phyloP scores from a whole-genome alignment of 2,797 vertebrate genomes.

The Syngnathus rostellatus region DNA sequence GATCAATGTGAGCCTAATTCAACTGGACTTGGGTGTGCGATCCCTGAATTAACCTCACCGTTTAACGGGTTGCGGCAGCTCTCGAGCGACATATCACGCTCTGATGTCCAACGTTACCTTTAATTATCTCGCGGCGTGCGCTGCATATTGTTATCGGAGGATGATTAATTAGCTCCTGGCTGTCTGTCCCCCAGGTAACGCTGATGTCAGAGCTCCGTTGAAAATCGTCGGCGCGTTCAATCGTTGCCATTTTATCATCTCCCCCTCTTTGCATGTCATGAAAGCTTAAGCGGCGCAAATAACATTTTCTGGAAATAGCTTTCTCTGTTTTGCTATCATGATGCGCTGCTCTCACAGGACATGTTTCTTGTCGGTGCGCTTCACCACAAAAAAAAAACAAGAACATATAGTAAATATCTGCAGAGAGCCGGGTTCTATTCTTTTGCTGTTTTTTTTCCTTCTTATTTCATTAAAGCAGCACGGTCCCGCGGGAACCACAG shows the following conservation, averaged over 20 bases:
- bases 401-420: slow-evolving; percentile 31
- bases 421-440: slow-evolving; percentile 31
- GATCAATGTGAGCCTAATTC: neutral
- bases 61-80: slow-evolving; percentile 7
- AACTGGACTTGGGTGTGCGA: neutral
- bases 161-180: slow-evolving; percentile 43
- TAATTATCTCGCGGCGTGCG: slow-evolving; percentile 23
- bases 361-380: slow-evolving; percentile 39
- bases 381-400: slow-evolving; percentile 20
- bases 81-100: slow-evolving; percentile 12
- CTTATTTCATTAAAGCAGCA: slow-evolving; percentile 47
- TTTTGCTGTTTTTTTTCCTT: slow-evolving; percentile 46
- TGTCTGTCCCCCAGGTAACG: slow-evolving; percentile 40
- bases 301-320: slow-evolving; percentile 25
- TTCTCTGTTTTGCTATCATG: slow-evolving; percentile 37
- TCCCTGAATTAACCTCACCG: slow-evolving; percentile 12
- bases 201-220: slow-evolving; percentile 21
- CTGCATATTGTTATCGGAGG: slow-evolving; percentile 29
- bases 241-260: slow-evolving; percentile 43
- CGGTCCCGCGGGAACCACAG: slow-evolving; percentile 28
- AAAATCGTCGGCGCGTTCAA: slow-evolving; percentile 23
- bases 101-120: slow-evolving; percentile 18
- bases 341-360: slow-evolving; percentile 36
- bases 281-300: slow-evolving; percentile 30
- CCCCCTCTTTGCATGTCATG: slow-evolving; percentile 25